Evolutionary conservation across 2,888 invertebrate genomes (phyloP).

Genomic region (Athripsodes cinereus): DNA sequence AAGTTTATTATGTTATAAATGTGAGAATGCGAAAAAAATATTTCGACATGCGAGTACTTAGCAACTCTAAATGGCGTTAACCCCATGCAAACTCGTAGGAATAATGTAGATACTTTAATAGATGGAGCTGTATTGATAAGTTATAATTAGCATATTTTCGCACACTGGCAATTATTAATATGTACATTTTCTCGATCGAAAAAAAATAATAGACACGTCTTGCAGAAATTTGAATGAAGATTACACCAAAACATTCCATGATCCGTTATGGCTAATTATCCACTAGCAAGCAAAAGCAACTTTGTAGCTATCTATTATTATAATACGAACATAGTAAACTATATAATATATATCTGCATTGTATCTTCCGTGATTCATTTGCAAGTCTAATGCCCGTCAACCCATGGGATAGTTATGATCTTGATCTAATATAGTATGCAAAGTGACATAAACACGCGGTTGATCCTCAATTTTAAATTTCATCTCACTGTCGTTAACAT

Average conservation of each 20-base stretch:
- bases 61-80: too few species aligned
- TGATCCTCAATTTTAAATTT: too few species aligned
- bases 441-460: not conserved
- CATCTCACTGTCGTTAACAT: too few species aligned
- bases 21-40: too few species aligned
- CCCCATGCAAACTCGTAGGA: too few species aligned
- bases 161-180: not conserved
- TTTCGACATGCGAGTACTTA: too few species aligned
- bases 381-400: not conserved
- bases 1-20: too few species aligned
- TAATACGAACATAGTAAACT: too few species aligned
- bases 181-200: not conserved
- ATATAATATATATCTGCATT: not conserved
- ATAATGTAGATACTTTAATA: too few species aligned
- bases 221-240: not conserved
- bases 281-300: not conserved
- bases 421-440: not conserved
- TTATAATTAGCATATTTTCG: not conserved
- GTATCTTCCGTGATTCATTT: not conserved
- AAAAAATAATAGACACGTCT: not conserved
- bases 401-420: not conserved
- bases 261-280: conserved; percentile 2
- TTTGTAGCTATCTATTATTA: not conserved
- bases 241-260: not conserved
- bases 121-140: too few species aligned